These are phyloP conservation scores for Melangyna quadrimaculata DNA, from an alignment of 2,888 invertebrate genomes.

Conservation along the genomic window DNA sequence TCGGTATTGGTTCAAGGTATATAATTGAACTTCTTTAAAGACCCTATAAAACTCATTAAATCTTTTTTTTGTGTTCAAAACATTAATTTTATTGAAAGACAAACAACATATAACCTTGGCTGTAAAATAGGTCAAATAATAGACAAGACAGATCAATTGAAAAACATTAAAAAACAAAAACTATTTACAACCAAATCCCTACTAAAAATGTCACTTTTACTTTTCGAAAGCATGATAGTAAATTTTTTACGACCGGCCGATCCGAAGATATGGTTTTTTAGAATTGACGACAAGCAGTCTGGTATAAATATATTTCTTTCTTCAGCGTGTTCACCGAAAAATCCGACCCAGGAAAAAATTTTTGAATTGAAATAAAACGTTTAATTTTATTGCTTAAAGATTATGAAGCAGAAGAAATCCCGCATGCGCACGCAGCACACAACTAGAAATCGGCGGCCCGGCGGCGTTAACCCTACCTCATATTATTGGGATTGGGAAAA, in stretches of 20 bases:
- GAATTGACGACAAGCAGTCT: constrained; percentile 60
- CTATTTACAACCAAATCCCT: neutral
- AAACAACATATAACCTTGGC: neutral
- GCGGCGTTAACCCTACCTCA: neutral
- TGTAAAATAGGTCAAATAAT: neutral
- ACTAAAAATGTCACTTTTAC: constrained; percentile 64
- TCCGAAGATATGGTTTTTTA: neutral
- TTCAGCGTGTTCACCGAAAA: neutral
- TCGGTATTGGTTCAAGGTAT: neutral
- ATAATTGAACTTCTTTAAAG: neutral
- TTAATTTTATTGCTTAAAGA: constrained; percentile 65
- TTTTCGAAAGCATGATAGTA: constrained; percentile 20
- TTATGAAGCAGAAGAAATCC: constrained; percentile 33
- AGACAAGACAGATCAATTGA: constrained; percentile 5
- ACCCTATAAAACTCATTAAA: neutral
- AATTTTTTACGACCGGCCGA: constrained; percentile 14
- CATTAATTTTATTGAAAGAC: neutral
- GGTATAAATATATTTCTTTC: constrained; percentile 11
- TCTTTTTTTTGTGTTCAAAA: neutral
- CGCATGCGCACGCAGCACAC: constrained; percentile 24
- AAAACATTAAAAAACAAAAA: neutral
- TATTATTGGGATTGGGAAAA: neutral
- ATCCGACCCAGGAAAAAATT: constrained; percentile 4
- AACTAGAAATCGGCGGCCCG: neutral
- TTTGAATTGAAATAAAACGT: constrained; percentile 58